Evolutionary conservation across 2,113 vertebrate species (phyloP).

Genomic region (Sigmodon hispidus): DNA sequence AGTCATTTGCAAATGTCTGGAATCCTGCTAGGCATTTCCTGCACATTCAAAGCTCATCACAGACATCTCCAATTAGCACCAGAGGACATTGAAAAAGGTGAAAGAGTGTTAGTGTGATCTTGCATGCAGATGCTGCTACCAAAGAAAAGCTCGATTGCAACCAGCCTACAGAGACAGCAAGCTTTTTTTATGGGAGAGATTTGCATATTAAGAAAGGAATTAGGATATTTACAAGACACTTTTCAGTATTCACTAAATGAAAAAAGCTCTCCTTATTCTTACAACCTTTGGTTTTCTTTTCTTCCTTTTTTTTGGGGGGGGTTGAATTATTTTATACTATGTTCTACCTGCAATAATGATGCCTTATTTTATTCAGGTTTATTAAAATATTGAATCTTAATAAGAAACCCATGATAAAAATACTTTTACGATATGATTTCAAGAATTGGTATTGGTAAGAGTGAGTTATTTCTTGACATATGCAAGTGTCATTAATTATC

Average conservation of each 20-base stretch:
- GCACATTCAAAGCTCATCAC: slow-evolving; percentile 76
- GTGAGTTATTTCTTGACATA: background rate
- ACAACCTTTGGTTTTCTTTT: background rate
- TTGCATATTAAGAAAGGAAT: slow-evolving; percentile 70
- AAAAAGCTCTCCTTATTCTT: background rate
- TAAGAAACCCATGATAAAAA: background rate
- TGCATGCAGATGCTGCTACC: slow-evolving; percentile 75
- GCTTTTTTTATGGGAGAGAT: slow-evolving; percentile 43
- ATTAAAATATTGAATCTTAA: slow-evolving; percentile 17
- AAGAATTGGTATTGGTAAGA: background rate
- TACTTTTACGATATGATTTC: slow-evolving; percentile 21
- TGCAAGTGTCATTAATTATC: slow-evolving; percentile 45
- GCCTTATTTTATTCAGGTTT: slow-evolving; percentile 17
- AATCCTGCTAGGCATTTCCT: slow-evolving; percentile 79
- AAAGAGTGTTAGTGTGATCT: slow-evolving; percentile 71
- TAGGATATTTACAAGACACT: slow-evolving; percentile 36
- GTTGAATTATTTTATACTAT: slow-evolving; percentile 18
- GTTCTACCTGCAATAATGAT: background rate
- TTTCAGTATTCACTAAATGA: slow-evolving; percentile 62
- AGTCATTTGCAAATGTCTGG: slow-evolving; percentile 76
- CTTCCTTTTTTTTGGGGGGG: background rate
- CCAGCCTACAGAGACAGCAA: slow-evolving; percentile 64
- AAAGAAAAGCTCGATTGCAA: slow-evolving; percentile 72
- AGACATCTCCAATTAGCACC: slow-evolving; percentile 82
- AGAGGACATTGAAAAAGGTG: slow-evolving; percentile 77